These are phyloP conservation scores for Sitta carolinensis DNA, from an alignment of 2,797 vertebrate species.

Conservation along the genomic window DNA sequence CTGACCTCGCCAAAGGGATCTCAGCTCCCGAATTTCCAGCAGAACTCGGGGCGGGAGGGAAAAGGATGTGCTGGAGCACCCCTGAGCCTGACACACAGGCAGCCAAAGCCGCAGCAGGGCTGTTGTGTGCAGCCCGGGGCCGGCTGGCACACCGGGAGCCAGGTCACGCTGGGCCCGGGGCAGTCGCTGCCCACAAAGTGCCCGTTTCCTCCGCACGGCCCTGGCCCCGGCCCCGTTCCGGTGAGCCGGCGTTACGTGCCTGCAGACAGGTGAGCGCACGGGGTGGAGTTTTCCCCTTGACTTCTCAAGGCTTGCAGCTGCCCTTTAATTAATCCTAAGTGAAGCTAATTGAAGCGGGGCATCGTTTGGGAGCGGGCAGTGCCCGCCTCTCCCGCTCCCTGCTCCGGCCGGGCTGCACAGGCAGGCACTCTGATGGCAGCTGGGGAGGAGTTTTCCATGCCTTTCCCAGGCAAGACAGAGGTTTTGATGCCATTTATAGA, in stretches of 20 bases:
- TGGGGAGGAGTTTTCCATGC: background rate
- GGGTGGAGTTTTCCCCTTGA: slow-evolving; percentile 39
- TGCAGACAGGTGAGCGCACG: slow-evolving; percentile 23
- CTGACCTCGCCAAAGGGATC: rapidly evolving
- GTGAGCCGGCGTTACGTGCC: slow-evolving; percentile 28
- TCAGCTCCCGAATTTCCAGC: background rate
- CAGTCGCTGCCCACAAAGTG: background rate
- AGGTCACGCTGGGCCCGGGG: background rate
- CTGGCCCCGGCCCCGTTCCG: background rate
- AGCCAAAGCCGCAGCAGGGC: background rate
- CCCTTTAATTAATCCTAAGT: slow-evolving; percentile 50
- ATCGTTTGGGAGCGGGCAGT: background rate
- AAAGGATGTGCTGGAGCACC: background rate
- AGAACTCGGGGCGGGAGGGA: background rate
- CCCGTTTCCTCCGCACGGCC: background rate
- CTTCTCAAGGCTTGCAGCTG: slow-evolving; percentile 1
- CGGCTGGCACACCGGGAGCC: background rate
- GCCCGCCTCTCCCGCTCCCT: background rate
- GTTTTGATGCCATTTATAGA: background rate
- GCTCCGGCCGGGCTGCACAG: background rate
- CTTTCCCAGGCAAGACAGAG: background rate
- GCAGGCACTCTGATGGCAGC: rapidly evolving
- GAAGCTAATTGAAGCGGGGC: slow-evolving; percentile 30
- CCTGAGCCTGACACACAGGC: background rate
- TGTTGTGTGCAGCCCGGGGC: background rate